A percentile compares a stretch with the other conserved stretches of the same genome.
Evolutionary conservation across 2,888 invertebrate genomes (phyloP).

Genomic region (Sphaeridia pumilis): DNA sequence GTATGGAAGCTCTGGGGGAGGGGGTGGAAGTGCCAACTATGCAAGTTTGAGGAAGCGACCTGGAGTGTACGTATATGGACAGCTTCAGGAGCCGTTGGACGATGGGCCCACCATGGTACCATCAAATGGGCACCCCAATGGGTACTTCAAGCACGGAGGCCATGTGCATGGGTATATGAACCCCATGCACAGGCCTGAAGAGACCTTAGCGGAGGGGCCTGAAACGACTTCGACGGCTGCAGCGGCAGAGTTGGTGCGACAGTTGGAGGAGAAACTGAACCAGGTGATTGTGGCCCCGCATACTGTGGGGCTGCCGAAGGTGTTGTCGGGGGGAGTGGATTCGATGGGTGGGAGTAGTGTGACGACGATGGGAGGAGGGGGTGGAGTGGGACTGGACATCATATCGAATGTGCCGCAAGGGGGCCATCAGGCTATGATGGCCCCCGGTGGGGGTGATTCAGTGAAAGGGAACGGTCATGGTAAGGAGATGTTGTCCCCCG

Average conservation of each 20-base stretch:
- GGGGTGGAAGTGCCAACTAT: not conserved
- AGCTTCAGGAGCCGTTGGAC: not conserved
- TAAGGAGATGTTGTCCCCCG: too few relatives aligned
- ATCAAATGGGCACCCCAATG: not conserved
- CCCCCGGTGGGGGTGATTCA: too few relatives aligned
- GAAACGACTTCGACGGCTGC: not conserved
- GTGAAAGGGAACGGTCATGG: too few relatives aligned
- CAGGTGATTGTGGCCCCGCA: not conserved
- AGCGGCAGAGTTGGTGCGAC: not conserved
- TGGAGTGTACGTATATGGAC: not conserved
- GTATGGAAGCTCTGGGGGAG: too few relatives aligned
- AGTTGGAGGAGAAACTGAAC: conserved; percentile 11
- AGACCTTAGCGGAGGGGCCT: not conserved
- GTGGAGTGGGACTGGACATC: not conserved
- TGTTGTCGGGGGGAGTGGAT: too few relatives aligned
- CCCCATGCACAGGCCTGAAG: not conserved
- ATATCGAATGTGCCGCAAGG: not conserved
- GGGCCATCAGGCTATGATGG: too few relatives aligned
- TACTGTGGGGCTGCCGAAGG: not conserved
- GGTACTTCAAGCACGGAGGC: not conserved
- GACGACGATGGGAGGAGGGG: not conserved
- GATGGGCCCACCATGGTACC: not conserved
- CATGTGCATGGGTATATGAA: too few relatives aligned
- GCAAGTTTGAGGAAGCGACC: not conserved
- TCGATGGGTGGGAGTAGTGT: not conserved